Conservation (phyloP, 2,888 invertebrate genomes). For the Perizoma affinitatum region DNA sequence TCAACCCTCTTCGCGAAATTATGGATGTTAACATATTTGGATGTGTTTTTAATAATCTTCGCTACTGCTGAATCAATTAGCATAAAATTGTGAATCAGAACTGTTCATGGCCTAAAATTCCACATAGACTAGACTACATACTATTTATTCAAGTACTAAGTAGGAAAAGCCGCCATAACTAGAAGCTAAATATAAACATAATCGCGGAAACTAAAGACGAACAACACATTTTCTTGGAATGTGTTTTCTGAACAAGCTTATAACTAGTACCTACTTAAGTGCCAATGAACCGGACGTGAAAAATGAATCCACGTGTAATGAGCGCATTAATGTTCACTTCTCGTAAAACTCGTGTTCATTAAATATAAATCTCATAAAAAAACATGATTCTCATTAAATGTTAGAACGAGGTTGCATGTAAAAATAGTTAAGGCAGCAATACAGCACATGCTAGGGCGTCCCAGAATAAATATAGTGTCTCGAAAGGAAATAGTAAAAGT, state of each 20-base stretch:
- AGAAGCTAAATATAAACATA: background rate
- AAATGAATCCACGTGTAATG: background rate
- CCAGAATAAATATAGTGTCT: no score
- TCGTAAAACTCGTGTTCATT: background rate
- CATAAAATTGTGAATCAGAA: no score
- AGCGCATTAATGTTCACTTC: constrained; percentile 1
- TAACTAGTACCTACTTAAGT: background rate
- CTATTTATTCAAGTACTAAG: no score
- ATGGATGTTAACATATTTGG: no score
- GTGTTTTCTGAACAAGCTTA: background rate
- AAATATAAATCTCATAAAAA: background rate
- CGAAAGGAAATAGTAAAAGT: no score
- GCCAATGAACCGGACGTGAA: background rate
- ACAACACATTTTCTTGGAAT: background rate
- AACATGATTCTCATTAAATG: background rate
- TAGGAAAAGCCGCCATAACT: no score
- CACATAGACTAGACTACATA: no score
- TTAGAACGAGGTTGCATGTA: constrained; percentile 1
- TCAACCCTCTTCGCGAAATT: no score
- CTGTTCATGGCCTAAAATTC: no score
- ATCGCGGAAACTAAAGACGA: background rate
- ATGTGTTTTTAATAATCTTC: no score
- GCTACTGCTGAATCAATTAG: no score
- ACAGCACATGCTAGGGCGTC: background rate
- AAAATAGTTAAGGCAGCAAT: background rate